A percentile compares a stretch with the other conserved stretches of the same genome.
Evolutionary conservation across 2,113 vertebrate genomes (phyloP).

Genomic region (Nymphicus hollandicus): DNA sequence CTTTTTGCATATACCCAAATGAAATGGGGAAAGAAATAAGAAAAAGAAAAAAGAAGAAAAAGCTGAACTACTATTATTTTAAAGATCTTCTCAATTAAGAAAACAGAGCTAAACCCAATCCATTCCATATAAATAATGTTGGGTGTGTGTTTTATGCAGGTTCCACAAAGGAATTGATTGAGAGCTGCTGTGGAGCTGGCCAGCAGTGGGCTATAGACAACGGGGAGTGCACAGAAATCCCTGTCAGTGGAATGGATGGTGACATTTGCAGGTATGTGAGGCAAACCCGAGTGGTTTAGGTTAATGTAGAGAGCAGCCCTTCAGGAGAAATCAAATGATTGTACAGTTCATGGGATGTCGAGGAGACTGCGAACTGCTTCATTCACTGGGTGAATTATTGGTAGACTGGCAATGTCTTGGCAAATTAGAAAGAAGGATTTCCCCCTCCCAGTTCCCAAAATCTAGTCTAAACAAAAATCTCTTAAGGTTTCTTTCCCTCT

Average conservation of each 20-base stretch:
- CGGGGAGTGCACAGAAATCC: slow-evolving; percentile 80
- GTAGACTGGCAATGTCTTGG: background rate
- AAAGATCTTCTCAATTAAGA: background rate
- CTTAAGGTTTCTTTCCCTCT: background rate
- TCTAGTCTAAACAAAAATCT: background rate
- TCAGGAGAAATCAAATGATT: background rate
- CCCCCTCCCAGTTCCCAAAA: background rate
- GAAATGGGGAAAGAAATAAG: background rate
- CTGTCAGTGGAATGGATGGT: slow-evolving; percentile 60
- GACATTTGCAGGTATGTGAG: slow-evolving; percentile 84
- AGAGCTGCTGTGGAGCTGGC: slow-evolving; percentile 86
- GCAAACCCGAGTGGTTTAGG: accelerated
- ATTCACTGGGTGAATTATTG: background rate
- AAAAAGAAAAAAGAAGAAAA: background rate
- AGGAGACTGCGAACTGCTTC: background rate
- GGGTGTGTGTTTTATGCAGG: slow-evolving; percentile 48
- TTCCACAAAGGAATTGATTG: slow-evolving; percentile 84
- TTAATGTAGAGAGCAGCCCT: background rate
- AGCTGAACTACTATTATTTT: background rate
- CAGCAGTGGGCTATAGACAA: slow-evolving; percentile 86
- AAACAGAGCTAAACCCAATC: background rate
- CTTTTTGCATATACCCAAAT: background rate
- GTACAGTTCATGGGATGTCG: accelerated
- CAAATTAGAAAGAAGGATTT: background rate
- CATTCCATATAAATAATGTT: background rate